Evolutionary conservation across 2,888 invertebrate genomes (phyloP).

Genomic region (Cheilosia scutellata): DNA sequence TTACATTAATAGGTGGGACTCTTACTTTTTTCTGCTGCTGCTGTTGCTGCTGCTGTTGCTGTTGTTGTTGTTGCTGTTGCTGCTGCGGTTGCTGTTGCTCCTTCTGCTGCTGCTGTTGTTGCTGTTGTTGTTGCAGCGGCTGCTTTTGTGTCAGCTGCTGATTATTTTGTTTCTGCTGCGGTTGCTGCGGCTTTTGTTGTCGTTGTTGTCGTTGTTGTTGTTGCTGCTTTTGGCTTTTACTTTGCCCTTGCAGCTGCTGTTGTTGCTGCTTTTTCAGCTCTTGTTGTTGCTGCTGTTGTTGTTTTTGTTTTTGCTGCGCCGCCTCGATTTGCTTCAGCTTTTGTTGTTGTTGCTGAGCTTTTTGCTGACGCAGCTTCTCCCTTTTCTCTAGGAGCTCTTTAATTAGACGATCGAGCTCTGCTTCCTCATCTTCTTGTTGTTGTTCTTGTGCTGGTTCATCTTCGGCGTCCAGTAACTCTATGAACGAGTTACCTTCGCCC

Average conservation of each 20-base stretch:
- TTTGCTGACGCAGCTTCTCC: too few relatives aligned
- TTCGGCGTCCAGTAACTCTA: too few relatives aligned
- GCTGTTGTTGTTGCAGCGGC: neutral
- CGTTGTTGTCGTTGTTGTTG: neutral
- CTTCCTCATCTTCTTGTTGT: neutral
- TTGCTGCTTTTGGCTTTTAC: neutral
- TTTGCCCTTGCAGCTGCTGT: neutral
- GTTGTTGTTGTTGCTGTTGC: neutral
- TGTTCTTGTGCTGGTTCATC: neutral
- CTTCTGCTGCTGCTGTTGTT: neutral
- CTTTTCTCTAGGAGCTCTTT: too few relatives aligned
- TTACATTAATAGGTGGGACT: neutral
- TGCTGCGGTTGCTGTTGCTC: neutral
- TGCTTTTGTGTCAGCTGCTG: neutral
- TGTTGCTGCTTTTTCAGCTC: neutral
- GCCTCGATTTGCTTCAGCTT: neutral
- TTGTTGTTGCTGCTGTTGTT: constrained; percentile 3
- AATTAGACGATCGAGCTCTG: too few relatives aligned
- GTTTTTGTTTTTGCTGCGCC: neutral
- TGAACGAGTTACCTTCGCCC: too few relatives aligned
- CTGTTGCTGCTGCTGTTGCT: too few relatives aligned
- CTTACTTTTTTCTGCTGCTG: neutral
- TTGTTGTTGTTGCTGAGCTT: neutral
- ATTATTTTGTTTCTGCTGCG: too few relatives aligned
- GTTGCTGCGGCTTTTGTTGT: neutral